These are phyloP conservation scores for Candoia aspera DNA, from an alignment of 2,113 vertebrate genomes.

Conservation along the genomic window DNA sequence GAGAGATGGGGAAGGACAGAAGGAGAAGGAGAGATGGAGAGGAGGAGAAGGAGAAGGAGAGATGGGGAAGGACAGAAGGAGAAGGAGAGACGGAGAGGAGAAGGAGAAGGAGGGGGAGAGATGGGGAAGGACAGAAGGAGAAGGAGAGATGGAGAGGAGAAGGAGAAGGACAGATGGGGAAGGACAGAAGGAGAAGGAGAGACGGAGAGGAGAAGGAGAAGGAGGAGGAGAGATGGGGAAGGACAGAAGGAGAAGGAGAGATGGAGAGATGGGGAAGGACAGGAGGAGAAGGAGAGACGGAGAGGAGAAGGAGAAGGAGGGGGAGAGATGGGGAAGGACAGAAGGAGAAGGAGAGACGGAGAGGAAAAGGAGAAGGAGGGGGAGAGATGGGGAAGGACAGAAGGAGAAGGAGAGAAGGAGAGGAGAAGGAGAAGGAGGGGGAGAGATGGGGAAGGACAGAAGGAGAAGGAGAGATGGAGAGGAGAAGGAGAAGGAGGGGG, in stretches of 20 bases:
- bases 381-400: not conserved
- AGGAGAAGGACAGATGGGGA: not conserved
- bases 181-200: not conserved
- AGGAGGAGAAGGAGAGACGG: not conserved
- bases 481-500: not conserved
- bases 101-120: not conserved
- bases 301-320: not conserved
- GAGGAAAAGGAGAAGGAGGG: not conserved
- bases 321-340: no score
- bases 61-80: not conserved
- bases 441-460: no score
- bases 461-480: not conserved
- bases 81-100: no score
- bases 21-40: rapidly evolving
- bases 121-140: not conserved
- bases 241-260: not conserved
- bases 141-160: not conserved
- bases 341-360: no score
- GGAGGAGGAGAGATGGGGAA: not conserved
- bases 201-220: not conserved
- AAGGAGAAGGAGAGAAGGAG: not conserved
- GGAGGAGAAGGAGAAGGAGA: not conserved
- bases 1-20: no score
- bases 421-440: not conserved
- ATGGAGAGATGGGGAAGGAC: not conserved